Evolutionary conservation across 2,797 vertebrate species (phyloP), one percentile per base, ranked within the genome.

Genomic region (Channa striata): DNA sequence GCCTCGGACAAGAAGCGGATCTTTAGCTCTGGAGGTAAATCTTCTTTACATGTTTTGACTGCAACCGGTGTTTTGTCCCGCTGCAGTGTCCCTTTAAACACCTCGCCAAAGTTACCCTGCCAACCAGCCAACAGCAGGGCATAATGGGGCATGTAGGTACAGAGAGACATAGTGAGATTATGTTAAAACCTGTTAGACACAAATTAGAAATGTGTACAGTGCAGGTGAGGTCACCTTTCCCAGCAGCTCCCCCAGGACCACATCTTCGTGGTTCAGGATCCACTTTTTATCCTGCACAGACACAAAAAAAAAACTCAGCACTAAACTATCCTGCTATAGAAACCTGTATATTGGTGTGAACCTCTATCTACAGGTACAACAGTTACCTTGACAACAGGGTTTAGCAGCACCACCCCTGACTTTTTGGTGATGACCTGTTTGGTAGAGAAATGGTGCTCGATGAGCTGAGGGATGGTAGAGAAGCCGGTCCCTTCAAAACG

Each of bases 351-450:
- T n/a, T n/a, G 30, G 17, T 46, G 21, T 21, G 0, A 2, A 2
- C 10, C 11, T 40, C 21, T 1, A 8, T 14, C 13, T 16, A 7
- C 8, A 16, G 36, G 23, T 10, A 10, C 46, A 50, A 12, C 5
- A 11, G 36, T 81, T 95, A 96, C 97, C 96, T 98, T 99, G 85
- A 96, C 73, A 57, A 99, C 94, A 0, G 97, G 95, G 91, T 96
- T 97, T 59, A 97, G 91, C 52, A 99, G 94, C 69, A 98, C 94
- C 0, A 99, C 97, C 21, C 95, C 97, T 0, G 97, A 99, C 89
- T 99, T 99, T 93, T 99, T 99, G 49, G 97, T 99, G 92, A 99
- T 99, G 71, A 99, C 95, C 80, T 99, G 96, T 75, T 98, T 98
- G 67, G 96, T 95, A 79, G 95, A 94, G 72, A 96, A 98, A 84